phyloP scores from a whole-genome alignment of 2,113 vertebrate genomes.

The Pituophis catenifer region DNA sequence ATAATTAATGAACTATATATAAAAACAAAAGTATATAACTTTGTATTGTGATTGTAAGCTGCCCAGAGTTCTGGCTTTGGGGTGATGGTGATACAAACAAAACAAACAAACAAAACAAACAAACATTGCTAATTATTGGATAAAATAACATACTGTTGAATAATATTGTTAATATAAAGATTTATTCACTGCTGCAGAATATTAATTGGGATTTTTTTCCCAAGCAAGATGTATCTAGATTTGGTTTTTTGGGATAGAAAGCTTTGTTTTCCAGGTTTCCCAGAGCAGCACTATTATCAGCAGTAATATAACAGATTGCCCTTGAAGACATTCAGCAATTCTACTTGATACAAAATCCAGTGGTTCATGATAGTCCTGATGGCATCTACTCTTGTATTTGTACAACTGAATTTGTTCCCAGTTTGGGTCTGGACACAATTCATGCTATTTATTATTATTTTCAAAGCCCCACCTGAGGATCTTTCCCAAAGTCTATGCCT shows the following conservation, averaged over 20 bases:
- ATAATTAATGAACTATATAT: constrained; percentile 17
- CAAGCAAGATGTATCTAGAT: not conserved
- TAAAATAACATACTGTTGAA: not conserved
- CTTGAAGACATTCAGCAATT: not conserved
- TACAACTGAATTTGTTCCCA: not conserved
- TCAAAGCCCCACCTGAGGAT: not conserved
- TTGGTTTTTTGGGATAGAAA: not conserved
- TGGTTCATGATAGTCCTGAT: not conserved
- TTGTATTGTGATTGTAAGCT: not conserved
- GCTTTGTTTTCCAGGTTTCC: not conserved
- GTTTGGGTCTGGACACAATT: not conserved
- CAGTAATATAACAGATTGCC: not conserved
- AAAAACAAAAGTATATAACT: not conserved
- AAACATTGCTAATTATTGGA: not conserved
- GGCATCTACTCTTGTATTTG: not conserved
- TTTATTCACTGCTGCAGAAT: not conserved
- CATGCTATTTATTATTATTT: not conserved
- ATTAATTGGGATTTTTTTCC: not conserved
- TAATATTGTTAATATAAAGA: not conserved
- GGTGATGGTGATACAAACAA: not conserved
- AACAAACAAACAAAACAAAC: not conserved
- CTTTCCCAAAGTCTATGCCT: not conserved
- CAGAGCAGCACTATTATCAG: not conserved
- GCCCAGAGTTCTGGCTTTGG: not conserved
- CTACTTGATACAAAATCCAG: not conserved